These are phyloP conservation scores for Dasypolia templi DNA, from an alignment of 2,888 invertebrate genomes.

Conservation along the genomic window DNA sequence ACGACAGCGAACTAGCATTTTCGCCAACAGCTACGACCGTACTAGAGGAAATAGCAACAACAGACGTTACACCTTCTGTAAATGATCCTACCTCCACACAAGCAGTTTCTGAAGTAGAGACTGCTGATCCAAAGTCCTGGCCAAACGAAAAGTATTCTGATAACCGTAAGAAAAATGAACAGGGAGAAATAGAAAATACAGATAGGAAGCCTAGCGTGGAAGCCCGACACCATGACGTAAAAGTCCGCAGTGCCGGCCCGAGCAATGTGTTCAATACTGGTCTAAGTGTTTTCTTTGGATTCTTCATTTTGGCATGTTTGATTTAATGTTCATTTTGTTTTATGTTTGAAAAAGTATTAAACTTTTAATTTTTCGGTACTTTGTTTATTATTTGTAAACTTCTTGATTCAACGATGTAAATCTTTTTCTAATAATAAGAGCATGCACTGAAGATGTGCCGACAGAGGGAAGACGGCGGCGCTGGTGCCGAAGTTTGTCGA, in stretches of 20 bases:
- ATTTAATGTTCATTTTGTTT: conserved; percentile 66
- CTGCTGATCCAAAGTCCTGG: conserved; percentile 59
- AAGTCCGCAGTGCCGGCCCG: conserved; percentile 54
- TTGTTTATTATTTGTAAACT: conserved; percentile 22
- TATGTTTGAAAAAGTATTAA: conserved; percentile 62
- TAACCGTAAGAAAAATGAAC: conserved; percentile 50
- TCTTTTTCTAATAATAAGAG: conserved; percentile 28
- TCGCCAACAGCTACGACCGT: conserved; percentile 4
- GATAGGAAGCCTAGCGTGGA: conserved; percentile 67
- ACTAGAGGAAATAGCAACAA: conserved; percentile 34
- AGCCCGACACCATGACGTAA: conserved; percentile 65
- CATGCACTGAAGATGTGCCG: conserved; percentile 59
- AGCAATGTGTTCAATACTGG: conserved; percentile 59
- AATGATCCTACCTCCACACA: conserved; percentile 8
- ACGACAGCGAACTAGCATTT: conserved; percentile 19
- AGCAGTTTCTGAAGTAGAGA: conserved; percentile 21
- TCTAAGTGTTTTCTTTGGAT: conserved; percentile 68
- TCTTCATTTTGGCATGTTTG: conserved; percentile 69
- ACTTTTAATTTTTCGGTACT: conserved; percentile 44
- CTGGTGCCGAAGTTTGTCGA: conserved; percentile 78
- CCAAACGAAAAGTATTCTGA: conserved; percentile 66
- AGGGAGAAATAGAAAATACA: conserved; percentile 58
- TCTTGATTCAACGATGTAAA: conserved; percentile 7
- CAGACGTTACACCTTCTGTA: conserved; percentile 31
- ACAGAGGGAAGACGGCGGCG: conserved; percentile 24